phyloP scores from a whole-genome alignment of 1,140 invertebrate species.

The Drosophila setifemur region DNA sequence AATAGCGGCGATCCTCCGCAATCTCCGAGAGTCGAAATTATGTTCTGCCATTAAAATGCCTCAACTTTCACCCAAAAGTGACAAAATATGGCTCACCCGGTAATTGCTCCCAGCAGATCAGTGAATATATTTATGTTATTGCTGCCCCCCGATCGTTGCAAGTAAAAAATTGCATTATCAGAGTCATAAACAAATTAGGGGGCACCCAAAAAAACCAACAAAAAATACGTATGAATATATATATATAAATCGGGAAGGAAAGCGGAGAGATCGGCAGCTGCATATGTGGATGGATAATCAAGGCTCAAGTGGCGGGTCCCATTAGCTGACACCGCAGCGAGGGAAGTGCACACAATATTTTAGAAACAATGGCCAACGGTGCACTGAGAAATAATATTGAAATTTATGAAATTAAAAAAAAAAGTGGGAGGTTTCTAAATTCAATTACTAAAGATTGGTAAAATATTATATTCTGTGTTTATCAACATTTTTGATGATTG shows the following conservation, averaged over 20 bases:
- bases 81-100: conserved; percentile 75
- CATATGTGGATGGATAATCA: conserved; percentile 38
- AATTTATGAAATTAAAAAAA: neutral
- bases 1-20: conserved; percentile 10
- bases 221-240: neutral
- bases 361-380: conserved; percentile 63
- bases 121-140: conserved; percentile 77
- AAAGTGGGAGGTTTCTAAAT: neutral
- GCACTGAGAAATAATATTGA: neutral
- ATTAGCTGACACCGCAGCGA: conserved; percentile 67
- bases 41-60: conserved; percentile 63
- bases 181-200: conserved; percentile 76
- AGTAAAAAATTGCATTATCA: conserved; percentile 79
- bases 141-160: conserved; percentile 28
- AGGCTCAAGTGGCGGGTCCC: conserved; percentile 72
- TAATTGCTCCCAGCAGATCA: conserved; percentile 78
- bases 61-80: conserved; percentile 77
- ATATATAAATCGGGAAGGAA: conserved; percentile 2
- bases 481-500: neutral
- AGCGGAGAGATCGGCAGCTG: conserved; percentile 34
- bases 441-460: neutral
- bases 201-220: conserved; percentile 2
- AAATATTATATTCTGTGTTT: neutral
- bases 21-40: conserved; percentile 21
- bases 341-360: conserved; percentile 67